A percentile compares a stretch with the other conserved stretches of the same genome.
phyloP scores from a whole-genome alignment of 2,888 invertebrate species.

The Amphipyra berbera region DNA sequence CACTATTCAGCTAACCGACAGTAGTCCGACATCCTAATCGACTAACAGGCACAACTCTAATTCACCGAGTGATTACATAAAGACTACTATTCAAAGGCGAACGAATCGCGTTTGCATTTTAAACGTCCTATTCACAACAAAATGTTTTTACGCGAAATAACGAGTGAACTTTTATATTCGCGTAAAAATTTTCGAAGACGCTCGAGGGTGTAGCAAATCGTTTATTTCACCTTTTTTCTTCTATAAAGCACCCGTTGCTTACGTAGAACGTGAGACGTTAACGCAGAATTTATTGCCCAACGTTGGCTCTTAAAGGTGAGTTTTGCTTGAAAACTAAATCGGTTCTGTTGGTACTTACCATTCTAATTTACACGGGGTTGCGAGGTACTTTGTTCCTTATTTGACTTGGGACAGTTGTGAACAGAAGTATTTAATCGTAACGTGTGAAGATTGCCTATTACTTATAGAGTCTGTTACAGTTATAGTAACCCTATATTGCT shows the following conservation, averaged over 20 bases:
- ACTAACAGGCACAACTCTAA: slow-evolving; percentile 36
- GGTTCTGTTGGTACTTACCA: slow-evolving; percentile 59
- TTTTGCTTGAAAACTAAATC: slow-evolving; percentile 58
- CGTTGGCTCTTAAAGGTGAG: slow-evolving; percentile 59
- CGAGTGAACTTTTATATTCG: slow-evolving; percentile 71
- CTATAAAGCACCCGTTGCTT: slow-evolving; percentile 61
- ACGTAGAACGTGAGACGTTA: slow-evolving; percentile 61
- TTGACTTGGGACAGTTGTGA: slow-evolving; percentile 55
- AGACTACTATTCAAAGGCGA: slow-evolving; percentile 50
- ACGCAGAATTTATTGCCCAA: slow-evolving; percentile 59
- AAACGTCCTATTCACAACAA: slow-evolving; percentile 79
- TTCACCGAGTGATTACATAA: slow-evolving; percentile 42
- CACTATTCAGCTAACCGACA: not conserved
- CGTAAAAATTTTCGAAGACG: slow-evolving; percentile 74
- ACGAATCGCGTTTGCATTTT: slow-evolving; percentile 79
- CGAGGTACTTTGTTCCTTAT: slow-evolving; percentile 57
- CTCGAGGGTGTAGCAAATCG: slow-evolving; percentile 71
- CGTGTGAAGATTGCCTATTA: slow-evolving; percentile 51
- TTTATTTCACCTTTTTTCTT: slow-evolving; percentile 63
- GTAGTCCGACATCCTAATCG: not conserved
- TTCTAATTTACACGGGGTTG: slow-evolving; percentile 58
- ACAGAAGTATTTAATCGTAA: slow-evolving; percentile 46
- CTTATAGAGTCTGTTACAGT: slow-evolving; percentile 29
- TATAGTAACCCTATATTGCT: slow-evolving; percentile 13
- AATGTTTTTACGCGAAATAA: slow-evolving; percentile 72